Evolutionary conservation across 2,888 invertebrate species (phyloP).

Genomic region (Oxyscelio sp.): DNA sequence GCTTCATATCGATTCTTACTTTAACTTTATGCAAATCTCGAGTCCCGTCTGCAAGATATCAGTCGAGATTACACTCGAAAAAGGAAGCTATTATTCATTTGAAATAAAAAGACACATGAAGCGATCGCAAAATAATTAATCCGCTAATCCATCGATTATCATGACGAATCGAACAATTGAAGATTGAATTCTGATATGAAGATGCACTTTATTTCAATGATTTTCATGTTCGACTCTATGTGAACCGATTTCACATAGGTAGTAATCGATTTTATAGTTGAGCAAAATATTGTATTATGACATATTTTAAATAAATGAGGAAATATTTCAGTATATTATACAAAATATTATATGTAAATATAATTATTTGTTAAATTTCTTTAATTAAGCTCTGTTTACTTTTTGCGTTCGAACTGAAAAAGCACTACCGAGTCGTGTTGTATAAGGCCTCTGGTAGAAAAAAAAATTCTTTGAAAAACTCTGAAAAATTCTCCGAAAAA

Average conservation of each 20-base stretch:
- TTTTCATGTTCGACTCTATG: not conserved
- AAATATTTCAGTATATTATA: too few species aligned
- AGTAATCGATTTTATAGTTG: too few species aligned
- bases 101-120: conserved; percentile 18
- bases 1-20: conserved; percentile 10
- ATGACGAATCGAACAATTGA: conserved; percentile 26
- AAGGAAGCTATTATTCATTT: conserved; percentile 8
- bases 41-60: conserved; percentile 13
- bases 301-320: too few species aligned
- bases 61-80: conserved; percentile 11
- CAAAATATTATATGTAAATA: too few species aligned
- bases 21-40: conserved; percentile 16
- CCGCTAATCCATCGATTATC: conserved; percentile 11
- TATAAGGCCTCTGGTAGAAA: too few species aligned
- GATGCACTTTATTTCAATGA: not conserved
- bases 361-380: too few species aligned
- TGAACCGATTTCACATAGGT: conserved; percentile 7
- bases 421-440: too few species aligned
- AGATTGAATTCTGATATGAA: conserved; percentile 25
- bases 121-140: conserved; percentile 43
- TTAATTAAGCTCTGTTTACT: too few species aligned
- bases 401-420: too few species aligned
- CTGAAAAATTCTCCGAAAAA: too few species aligned
- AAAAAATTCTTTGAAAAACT: too few species aligned
- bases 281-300: too few species aligned